phyloP scores from a whole-genome alignment of 2,888 invertebrate genomes.

The Lymantria dispar region DNA sequence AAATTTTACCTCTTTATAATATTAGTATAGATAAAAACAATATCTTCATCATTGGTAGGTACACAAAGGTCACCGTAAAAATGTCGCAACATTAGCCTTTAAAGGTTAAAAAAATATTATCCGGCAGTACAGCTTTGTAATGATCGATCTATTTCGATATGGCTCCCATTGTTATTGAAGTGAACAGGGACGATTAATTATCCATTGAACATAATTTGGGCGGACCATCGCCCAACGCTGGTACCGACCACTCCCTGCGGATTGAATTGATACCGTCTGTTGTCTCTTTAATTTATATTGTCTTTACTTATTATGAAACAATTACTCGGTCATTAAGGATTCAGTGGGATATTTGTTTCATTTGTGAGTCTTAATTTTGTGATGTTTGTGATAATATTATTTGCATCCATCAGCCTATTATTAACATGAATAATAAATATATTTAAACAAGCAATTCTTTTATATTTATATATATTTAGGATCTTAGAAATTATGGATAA shows the following conservation, averaged over 20 bases:
- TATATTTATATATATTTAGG: no score
- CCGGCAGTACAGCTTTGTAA: conserved; percentile 50
- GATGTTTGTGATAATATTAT: no score
- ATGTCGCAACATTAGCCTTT: conserved; percentile 28
- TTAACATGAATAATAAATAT: no score
- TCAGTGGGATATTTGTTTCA: background rate
- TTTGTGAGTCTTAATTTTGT: no score
- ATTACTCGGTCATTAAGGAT: background rate
- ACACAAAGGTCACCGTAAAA: conserved; percentile 30
- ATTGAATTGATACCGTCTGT: conserved; percentile 54
- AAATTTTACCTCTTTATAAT: no score
- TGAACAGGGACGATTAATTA: conserved; percentile 75
- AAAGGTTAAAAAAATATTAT: conserved; percentile 38
- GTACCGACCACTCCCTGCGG: conserved; percentile 53
- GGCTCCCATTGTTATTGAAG: conserved; percentile 68
- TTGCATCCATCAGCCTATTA: no score
- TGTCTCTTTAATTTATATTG: conserved; percentile 38
- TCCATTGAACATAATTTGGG: conserved; percentile 81
- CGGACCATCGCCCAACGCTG: conserved; percentile 59
- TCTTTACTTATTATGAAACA: conserved; percentile 15
- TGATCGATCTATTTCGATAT: conserved; percentile 57
- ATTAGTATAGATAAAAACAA: conserved; percentile 21
- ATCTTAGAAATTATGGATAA: no score
- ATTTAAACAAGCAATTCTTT: no score
- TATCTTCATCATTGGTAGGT: conserved; percentile 17